Percentiles rank a stretch among this genome's conserved stretches.
phyloP scores from a whole-genome alignment of 1,140 invertebrate genomes.

The Pseudomyrmex sp. region DNA sequence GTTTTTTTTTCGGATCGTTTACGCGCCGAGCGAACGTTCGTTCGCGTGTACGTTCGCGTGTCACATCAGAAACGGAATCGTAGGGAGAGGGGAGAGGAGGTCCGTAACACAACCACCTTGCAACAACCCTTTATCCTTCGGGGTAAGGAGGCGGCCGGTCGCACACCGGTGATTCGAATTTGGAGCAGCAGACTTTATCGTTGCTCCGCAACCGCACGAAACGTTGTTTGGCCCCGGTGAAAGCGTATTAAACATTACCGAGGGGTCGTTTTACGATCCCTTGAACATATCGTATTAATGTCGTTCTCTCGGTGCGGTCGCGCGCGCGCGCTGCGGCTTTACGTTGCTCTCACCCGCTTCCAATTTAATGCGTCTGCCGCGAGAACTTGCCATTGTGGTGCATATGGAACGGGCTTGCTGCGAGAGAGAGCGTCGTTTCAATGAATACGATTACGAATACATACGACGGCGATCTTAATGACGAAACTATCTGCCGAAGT shows the following conservation, averaged over 20 bases:
- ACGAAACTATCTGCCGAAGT: conserved; percentile 8
- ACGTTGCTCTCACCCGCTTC: conserved; percentile 44
- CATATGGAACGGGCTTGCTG: background rate
- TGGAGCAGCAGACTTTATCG: conserved; percentile 52
- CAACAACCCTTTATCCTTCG: background rate
- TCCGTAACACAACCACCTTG: too few species aligned
- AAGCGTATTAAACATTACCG: conserved; percentile 63
- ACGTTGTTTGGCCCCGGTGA: conserved; percentile 6
- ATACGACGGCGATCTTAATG: conserved; percentile 38
- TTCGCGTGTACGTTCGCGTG: conserved; percentile 12
- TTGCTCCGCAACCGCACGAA: conserved; percentile 20
- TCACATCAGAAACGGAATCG: conserved; percentile 20
- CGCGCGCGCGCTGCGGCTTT: conserved; percentile 55
- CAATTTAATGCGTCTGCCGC: conserved; percentile 52
- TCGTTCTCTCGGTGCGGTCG: conserved; percentile 44
- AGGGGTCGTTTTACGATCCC: conserved; percentile 60
- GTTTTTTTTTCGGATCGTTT: background rate
- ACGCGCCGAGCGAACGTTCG: conserved; percentile 1
- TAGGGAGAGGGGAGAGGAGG: background rate
- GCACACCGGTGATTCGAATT: conserved; percentile 51
- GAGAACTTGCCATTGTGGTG: conserved; percentile 39
- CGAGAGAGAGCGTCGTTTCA: background rate
- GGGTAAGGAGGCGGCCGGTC: conserved; percentile 6
- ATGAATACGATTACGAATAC: conserved; percentile 52
- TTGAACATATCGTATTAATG: conserved; percentile 69